Evolutionary conservation across 1,140 invertebrate genomes (phyloP).

Genomic region (Leptestheria dahalacensis): DNA sequence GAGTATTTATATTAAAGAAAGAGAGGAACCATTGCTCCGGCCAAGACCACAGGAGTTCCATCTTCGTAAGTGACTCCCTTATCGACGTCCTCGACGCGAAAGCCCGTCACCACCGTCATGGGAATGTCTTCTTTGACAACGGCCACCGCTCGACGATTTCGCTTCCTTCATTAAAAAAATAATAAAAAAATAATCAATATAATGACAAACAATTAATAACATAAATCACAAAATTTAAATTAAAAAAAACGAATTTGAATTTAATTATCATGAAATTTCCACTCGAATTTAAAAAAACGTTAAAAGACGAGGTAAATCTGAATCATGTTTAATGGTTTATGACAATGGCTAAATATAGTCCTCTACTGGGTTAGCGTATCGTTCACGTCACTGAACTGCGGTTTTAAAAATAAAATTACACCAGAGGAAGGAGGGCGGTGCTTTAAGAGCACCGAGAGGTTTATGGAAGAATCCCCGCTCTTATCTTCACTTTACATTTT

Average conservation of each 20-base stretch:
- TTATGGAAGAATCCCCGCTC: too few relatives aligned
- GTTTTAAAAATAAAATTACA: too few relatives aligned
- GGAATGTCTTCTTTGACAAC: constrained; percentile 31
- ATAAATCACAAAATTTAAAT: neutral
- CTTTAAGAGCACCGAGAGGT: too few relatives aligned
- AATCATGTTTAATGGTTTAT: too few relatives aligned
- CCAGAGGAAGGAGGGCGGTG: too few relatives aligned
- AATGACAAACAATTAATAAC: neutral
- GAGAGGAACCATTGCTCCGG: constrained; percentile 25
- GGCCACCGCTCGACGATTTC: neutral
- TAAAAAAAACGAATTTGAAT: neutral
- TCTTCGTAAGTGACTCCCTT: constrained; percentile 42
- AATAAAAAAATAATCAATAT: neutral
- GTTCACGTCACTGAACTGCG: too few relatives aligned
- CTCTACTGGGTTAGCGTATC: too few relatives aligned
- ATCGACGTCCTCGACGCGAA: constrained; percentile 26
- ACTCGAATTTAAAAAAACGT: too few relatives aligned
- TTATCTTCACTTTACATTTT: too few relatives aligned
- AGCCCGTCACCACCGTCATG: constrained; percentile 28
- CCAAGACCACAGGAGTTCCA: constrained; percentile 48
- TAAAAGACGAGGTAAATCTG: too few relatives aligned
- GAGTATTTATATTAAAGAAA: neutral
- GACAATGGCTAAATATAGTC: too few relatives aligned
- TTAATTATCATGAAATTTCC: too few relatives aligned
- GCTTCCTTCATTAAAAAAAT: neutral